phyloP scores from a whole-genome alignment of 53 echinoderm and acorn worm species.

The Holothuria leucospilota region DNA sequence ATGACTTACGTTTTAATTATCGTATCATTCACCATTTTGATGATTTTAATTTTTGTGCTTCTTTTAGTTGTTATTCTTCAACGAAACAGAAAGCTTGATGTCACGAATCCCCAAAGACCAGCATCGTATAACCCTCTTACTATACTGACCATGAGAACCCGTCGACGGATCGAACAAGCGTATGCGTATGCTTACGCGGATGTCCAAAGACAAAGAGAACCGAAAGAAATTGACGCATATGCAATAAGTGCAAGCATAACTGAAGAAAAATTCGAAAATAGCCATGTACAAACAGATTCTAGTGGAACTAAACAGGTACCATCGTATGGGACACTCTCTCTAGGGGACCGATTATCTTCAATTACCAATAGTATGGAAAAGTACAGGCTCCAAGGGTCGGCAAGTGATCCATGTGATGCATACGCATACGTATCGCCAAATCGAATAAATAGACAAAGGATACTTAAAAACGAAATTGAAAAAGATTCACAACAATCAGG shows the following conservation, averaged over 20 bases:
- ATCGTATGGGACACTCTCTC: constrained; percentile 1
- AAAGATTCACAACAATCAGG: background rate
- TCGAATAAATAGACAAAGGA: background rate
- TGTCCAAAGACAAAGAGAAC: constrained; percentile 9
- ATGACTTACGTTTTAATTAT: constrained; percentile 26
- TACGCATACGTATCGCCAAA: constrained; percentile 40
- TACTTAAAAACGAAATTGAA: background rate
- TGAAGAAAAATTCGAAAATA: constrained; percentile 16
- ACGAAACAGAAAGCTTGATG: background rate
- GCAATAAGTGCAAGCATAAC: constrained; percentile 18
- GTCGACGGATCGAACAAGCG: background rate
- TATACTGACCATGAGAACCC: background rate
- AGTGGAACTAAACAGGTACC: background rate
- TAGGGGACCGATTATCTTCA: background rate
- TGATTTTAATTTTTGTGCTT: constrained; percentile 26
- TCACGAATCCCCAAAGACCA: background rate
- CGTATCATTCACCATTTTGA: constrained; percentile 31
- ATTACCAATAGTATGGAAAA: background rate
- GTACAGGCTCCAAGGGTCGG: too few relatives aligned
- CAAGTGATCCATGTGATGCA: background rate
- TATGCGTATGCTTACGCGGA: constrained; percentile 42
- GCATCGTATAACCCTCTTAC: constrained; percentile 20
- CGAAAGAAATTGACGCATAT: constrained; percentile 35
- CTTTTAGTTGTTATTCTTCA: constrained; percentile 34
- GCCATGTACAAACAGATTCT: background rate